Conservation (phyloP, 2,113 vertebrate species). For the Ploceus nigricollis region DNA sequence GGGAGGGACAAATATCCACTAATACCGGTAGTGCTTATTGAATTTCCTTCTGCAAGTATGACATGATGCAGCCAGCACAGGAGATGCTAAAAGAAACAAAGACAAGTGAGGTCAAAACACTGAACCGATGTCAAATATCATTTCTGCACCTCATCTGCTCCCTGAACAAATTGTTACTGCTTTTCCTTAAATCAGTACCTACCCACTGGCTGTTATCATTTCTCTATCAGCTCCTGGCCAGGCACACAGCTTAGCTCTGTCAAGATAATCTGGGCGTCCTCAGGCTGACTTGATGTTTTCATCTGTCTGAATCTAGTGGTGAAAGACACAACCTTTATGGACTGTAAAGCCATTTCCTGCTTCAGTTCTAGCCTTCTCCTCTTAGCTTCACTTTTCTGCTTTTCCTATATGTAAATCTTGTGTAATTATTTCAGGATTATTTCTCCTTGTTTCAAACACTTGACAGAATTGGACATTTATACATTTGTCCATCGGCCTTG, state of each 20-base stretch:
- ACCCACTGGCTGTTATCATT: neutral
- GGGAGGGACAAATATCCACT: neutral
- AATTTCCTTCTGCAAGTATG: conserved; percentile 9
- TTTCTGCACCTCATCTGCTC: neutral
- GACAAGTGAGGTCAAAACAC: neutral
- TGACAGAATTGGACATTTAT: neutral
- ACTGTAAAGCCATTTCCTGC: neutral
- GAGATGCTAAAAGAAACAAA: neutral
- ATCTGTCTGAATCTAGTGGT: neutral
- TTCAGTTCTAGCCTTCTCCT: neutral
- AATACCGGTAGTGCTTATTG: neutral
- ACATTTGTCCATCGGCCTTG: neutral
- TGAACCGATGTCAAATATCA: neutral
- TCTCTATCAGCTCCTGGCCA: neutral
- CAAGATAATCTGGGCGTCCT: neutral
- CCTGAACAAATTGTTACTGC: neutral
- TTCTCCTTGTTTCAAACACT: neutral
- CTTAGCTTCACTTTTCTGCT: neutral
- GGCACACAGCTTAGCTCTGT: neutral
- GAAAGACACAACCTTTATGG: neutral
- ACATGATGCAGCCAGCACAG: neutral
- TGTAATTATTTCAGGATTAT: neutral
- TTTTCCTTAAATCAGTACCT: neutral
- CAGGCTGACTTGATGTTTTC: neutral
- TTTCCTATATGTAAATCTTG: neutral